Percentiles rank a stretch among this genome's conserved stretches.
These are phyloP conservation scores for Poliocrania exsul DNA, from an alignment of 2,797 vertebrate genomes.

Conservation along the genomic window DNA sequence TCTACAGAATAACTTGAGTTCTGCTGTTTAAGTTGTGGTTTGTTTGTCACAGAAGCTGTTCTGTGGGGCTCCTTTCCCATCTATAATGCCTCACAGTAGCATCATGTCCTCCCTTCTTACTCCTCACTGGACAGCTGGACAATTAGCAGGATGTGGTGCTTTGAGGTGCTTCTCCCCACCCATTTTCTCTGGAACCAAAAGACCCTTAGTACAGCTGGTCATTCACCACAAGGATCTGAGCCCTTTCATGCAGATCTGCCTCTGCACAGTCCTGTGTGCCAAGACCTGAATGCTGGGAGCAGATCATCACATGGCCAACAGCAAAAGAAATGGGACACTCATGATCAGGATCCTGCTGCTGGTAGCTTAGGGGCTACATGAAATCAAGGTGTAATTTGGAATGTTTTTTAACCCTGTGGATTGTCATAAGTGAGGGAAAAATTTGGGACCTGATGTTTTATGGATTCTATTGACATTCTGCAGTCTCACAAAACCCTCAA, in stretches of 20 bases:
- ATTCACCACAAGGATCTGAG: not conserved
- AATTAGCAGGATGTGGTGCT: not conserved
- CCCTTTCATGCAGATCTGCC: not conserved
- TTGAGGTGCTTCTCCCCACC: not conserved
- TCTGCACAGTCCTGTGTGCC: not conserved
- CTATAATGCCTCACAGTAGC: not conserved
- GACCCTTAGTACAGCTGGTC: not conserved
- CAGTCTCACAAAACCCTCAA: not conserved
- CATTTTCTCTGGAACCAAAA: not conserved
- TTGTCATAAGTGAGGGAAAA: not conserved
- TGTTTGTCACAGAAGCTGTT: not conserved
- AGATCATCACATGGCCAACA: rapidly evolving
- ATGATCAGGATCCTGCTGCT: not conserved
- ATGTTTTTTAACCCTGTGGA: not conserved
- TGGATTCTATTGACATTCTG: not conserved
- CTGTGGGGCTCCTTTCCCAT: not conserved
- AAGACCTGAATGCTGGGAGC: not conserved
- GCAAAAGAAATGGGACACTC: rapidly evolving
- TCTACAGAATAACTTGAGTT: not conserved
- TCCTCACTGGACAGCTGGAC: not conserved
- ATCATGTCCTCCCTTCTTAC: not conserved
- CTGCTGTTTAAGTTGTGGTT: not conserved
- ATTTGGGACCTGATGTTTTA: not conserved
- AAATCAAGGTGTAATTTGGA: not conserved
- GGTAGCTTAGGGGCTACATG: not conserved